phyloP scores from a whole-genome alignment of 1,140 invertebrate genomes.

The Zelostemma sp. region DNA sequence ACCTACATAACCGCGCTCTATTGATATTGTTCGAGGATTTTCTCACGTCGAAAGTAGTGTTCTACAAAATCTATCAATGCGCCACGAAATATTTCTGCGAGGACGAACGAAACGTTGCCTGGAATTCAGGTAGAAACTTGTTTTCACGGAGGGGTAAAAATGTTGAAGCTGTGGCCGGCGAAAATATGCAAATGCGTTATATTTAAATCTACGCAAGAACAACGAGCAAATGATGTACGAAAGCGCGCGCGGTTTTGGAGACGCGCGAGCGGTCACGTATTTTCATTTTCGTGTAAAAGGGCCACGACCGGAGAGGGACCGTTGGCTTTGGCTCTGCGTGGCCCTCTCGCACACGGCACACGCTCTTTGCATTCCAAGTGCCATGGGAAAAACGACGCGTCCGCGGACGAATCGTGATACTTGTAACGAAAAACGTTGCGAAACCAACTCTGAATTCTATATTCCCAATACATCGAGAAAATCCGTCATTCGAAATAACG shows the following conservation, averaged over 20 bases:
- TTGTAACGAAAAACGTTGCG: slow-evolving; percentile 46
- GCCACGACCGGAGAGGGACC: slow-evolving; percentile 10
- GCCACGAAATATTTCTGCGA: too few relatives aligned
- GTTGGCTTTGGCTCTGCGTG: slow-evolving; percentile 27
- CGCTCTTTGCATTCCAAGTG: slow-evolving; percentile 44
- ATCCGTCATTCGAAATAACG: too few relatives aligned
- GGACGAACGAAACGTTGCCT: not conserved
- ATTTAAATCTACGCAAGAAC: slow-evolving; percentile 8
- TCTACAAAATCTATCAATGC: too few relatives aligned
- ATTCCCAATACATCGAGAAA: not conserved
- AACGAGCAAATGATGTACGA: not conserved
- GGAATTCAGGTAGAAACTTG: too few relatives aligned
- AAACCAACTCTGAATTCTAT: slow-evolving; percentile 22
- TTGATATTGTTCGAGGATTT: too few relatives aligned
- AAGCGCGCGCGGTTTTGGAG: slow-evolving; percentile 26
- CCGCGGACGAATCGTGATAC: slow-evolving; percentile 37
- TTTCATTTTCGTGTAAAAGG: slow-evolving; percentile 33
- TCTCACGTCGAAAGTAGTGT: too few relatives aligned
- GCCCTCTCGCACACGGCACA: too few relatives aligned
- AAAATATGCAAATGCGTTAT: slow-evolving; percentile 22
- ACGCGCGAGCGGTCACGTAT: slow-evolving; percentile 31
- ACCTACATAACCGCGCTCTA: too few relatives aligned
- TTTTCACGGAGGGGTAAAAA: too few relatives aligned
- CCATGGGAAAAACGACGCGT: slow-evolving; percentile 52
- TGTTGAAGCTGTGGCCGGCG: too few relatives aligned